Evolutionary conservation across 2,797 vertebrate genomes (phyloP), one percentile per base, ranked within the genome.

Genomic region (Danio tinwini): DNA sequence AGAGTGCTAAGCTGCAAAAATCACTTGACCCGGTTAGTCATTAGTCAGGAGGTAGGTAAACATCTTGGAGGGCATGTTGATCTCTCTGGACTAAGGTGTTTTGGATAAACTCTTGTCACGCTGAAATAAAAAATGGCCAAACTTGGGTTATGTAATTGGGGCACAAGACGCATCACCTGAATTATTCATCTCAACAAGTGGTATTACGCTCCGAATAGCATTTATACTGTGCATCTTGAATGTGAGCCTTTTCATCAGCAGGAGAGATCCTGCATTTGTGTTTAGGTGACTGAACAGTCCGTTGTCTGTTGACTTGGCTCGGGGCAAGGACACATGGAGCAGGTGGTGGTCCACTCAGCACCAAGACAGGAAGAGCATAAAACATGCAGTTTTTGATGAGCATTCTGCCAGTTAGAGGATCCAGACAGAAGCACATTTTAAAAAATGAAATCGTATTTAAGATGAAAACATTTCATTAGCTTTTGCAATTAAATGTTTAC

Each of bases 281-380:
- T 61, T 78, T 53, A 67, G 58, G 55, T 77, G 80, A 68, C 29
- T 62, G 80, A 86, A 86, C 80, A 82, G 80, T 81, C 68, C 62
- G 50, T 77, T 82, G 79, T 83, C 77, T 82, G 77, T 84, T 78
- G 80, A 80, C 78, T 86, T 84, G 82, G 80, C 85, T 86, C 59
- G 62, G 65, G 82, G 82, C 85, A 84, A 86, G 82, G 80, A 84
- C 78, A 83, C 78, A 83, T 80, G 62, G 73, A 82, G 78, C 83
- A 86, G 83, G 83, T 86, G 83, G 74, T 77, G 76, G 77, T 79
- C 69, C 77, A 80, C 55, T 81, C 74, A 78, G 68, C 82, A 80
- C 37, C 78, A 55, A 79, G 73, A 82, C 70, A 85, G 85, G 74
- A 86, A 80, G 80, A 80, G 80, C 76, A 85, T 53, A 75, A 80